A percentile compares a stretch with the other conserved stretches of the same genome.
Evolutionary conservation across 1,140 invertebrate genomes (phyloP).

Genomic region (Gryon sp.): DNA sequence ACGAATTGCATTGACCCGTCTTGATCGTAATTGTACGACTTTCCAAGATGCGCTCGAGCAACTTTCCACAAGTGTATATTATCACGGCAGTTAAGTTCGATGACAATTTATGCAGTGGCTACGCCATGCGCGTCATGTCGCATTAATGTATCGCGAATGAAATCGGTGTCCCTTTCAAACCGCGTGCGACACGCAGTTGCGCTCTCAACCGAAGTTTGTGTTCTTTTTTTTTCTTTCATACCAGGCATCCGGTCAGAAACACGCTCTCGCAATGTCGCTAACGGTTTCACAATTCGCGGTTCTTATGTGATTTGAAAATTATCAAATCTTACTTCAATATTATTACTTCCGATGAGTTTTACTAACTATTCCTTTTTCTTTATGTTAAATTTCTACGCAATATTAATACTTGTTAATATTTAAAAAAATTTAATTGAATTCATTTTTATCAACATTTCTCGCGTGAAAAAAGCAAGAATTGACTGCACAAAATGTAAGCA

Average conservation of each 20-base stretch:
- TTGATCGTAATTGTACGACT: constrained; percentile 37
- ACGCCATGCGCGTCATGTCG: constrained; percentile 66
- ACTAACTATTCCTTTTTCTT: not conserved
- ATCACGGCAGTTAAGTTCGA: constrained; percentile 43
- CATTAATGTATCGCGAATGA: constrained; percentile 76
- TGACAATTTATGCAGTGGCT: constrained; percentile 62
- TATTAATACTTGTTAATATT: too few relatives aligned
- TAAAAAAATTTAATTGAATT: too few relatives aligned
- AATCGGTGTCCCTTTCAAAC: constrained; percentile 74
- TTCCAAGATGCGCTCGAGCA: constrained; percentile 43
- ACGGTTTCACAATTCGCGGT: constrained; percentile 44
- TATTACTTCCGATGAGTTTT: too few relatives aligned
- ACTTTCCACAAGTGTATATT: constrained; percentile 43
- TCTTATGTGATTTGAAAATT: constrained; percentile 42
- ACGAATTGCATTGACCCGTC: constrained; percentile 30
- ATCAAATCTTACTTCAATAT: too few relatives aligned
- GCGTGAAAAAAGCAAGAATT: too few relatives aligned
- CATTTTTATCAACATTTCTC: too few relatives aligned
- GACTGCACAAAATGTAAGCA: too few relatives aligned
- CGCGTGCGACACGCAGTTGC: constrained; percentile 73
- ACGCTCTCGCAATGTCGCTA: constrained; percentile 40
- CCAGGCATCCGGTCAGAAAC: constrained; percentile 57
- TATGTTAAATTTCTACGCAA: too few relatives aligned
- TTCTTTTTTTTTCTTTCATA: too few relatives aligned
- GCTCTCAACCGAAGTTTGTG: constrained; percentile 47